phyloP scores from a whole-genome alignment of 2,888 invertebrate genomes.

The Idaea dimidiata region DNA sequence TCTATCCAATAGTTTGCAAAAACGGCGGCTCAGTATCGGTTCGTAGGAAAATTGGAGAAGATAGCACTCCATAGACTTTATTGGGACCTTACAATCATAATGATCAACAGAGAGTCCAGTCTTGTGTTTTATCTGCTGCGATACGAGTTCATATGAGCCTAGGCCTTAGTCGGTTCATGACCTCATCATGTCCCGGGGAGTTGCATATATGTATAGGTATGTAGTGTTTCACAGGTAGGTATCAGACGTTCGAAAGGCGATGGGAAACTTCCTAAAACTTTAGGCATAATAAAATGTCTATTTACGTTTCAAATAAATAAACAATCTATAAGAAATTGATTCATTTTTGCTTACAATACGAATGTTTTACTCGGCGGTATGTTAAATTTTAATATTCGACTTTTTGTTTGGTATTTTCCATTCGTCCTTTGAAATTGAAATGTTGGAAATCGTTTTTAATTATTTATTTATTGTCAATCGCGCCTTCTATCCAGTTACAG shows the following conservation, averaged over 20 bases:
- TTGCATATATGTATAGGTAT: conserved; percentile 27
- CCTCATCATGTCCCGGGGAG: too few species aligned
- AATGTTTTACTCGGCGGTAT: neutral
- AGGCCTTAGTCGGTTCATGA: too few species aligned
- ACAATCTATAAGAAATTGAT: neutral
- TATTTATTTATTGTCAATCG: neutral
- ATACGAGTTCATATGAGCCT: too few species aligned
- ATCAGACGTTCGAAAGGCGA: neutral
- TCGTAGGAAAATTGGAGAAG: too few species aligned
- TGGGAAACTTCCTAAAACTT: conserved; percentile 11
- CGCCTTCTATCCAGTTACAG: neutral
- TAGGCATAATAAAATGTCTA: neutral
- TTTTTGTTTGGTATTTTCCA: neutral
- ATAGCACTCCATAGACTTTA: too few species aligned
- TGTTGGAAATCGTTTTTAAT: neutral
- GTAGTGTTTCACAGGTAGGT: conserved; percentile 4
- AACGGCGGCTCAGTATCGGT: too few species aligned
- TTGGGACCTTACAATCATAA: too few species aligned
- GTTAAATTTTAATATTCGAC: neutral
- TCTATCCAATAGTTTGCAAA: too few species aligned
- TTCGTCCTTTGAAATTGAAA: neutral
- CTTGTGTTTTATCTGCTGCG: too few species aligned
- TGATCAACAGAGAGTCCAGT: too few species aligned
- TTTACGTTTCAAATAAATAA: neutral
- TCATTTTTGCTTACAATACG: neutral